Evolutionary conservation across 2,888 invertebrate species (phyloP), one percentile per base, ranked within the genome.

Genomic region (Drosophila cracens): DNA sequence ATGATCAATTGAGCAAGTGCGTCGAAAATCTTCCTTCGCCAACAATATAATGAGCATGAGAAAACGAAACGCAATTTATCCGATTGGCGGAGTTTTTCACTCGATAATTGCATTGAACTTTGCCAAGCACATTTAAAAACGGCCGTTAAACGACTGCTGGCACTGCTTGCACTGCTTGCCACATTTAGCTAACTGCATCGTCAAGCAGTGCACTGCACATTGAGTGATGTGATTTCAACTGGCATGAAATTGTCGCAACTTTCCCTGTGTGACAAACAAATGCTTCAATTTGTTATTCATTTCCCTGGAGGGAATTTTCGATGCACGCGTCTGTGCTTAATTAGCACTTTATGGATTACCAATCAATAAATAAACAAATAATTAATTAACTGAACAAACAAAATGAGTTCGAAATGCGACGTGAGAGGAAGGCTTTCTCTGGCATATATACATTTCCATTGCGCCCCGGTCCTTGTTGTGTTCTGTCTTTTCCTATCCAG

Each of bases 401-500:
- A 16, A 49, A 49, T 46, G 11, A 51, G 46, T 57, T 61, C 52
- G 31, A 49, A 46, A 21, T 56, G 27, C 48, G 48, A 53, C 27
- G 51, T 57, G 43, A 25, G n/a, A 31, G 59, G 59, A 59, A 38
- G 71, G 52, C 54, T 62, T 72, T 71, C 51, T 49, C 46, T 48
- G 43, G 57, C 46, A 25, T 63, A 76, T 60, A 66, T 51, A 65
- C 46, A 54, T 56, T 49, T 70, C 61, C 70, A 61, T 51, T 78
- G 61, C 61, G 60, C 58, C 66, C 61, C 61, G 70, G 70, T 74
- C 78, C 70, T 58, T 70, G 54, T 61, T 70, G 66, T 77, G 56
- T 77, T 68, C 77, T 74, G 57, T 70, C 29, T 72, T 60, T 57
- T 64, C 78, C 78, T 61, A 67, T 74, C 62, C 74, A 78, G 77